A percentile compares a stretch with the other conserved stretches of the same genome.
Evolutionary conservation across 2,113 vertebrate species (phyloP).

Genomic region (Fulica atra): DNA sequence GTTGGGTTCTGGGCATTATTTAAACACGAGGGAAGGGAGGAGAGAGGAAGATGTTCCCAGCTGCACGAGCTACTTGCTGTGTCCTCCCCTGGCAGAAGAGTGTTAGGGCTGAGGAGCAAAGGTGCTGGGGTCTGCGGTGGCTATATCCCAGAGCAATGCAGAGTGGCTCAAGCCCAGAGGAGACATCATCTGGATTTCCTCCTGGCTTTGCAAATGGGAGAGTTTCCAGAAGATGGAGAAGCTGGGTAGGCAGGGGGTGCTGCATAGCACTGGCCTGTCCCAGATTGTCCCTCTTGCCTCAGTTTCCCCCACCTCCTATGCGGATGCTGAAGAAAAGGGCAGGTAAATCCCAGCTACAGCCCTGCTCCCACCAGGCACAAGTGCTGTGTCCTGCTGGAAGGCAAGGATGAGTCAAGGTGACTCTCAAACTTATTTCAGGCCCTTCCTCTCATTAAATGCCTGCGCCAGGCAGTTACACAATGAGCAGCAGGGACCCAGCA

Average conservation of each 20-base stretch:
- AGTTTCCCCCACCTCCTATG: neutral
- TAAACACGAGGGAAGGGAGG: neutral
- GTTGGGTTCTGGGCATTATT: constrained; percentile 28
- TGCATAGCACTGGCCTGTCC: neutral
- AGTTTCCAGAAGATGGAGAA: neutral
- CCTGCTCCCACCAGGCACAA: neutral
- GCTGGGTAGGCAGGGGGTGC: neutral
- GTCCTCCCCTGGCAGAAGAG: neutral
- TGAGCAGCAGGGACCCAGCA: neutral
- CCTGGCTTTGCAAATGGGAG: neutral
- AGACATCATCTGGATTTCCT: neutral
- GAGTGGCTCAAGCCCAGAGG: neutral
- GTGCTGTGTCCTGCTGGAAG: neutral
- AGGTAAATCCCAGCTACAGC: neutral
- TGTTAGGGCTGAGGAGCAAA: neutral
- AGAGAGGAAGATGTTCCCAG: neutral
- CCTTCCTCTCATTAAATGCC: neutral
- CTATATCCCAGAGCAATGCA: neutral
- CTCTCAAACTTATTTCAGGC: constrained; percentile 2
- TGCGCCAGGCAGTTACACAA: neutral
- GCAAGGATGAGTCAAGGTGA: constrained; percentile 40
- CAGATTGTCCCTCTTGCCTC: neutral
- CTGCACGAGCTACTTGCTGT: neutral
- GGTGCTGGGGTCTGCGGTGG: neutral
- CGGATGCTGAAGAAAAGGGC: neutral